These are phyloP conservation scores for Amblyraja radiata DNA, from an alignment of 2,797 vertebrate species.

Conservation along the genomic window DNA sequence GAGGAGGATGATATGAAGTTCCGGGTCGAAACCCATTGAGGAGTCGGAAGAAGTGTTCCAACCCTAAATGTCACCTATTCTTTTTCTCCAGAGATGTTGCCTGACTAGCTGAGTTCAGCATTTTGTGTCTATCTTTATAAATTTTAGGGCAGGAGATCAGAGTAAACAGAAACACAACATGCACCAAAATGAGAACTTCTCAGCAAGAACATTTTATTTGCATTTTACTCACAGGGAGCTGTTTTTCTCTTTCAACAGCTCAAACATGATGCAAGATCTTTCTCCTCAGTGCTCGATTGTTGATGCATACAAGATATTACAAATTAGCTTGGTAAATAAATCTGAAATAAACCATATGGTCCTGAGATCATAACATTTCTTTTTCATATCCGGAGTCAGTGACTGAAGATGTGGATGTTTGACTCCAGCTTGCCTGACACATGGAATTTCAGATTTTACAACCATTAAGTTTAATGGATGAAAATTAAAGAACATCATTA, in stretches of 20 bases:
- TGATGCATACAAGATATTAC: neutral
- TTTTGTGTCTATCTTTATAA: too few species aligned
- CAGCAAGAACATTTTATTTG: neutral
- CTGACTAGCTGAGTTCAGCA: too few species aligned
- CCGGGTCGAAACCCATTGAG: too few species aligned
- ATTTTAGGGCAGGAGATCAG: too few species aligned
- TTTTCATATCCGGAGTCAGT: neutral
- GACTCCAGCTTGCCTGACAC: neutral
- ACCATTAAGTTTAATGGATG: neutral
- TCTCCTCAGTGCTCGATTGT: neutral
- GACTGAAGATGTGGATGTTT: neutral
- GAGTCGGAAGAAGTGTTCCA: too few species aligned
- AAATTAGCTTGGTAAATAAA: neutral
- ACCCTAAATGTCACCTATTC: too few species aligned
- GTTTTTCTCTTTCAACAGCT: neutral
- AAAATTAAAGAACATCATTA: neutral
- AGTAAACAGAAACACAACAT: too few species aligned
- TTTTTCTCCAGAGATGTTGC: too few species aligned
- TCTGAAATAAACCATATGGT: neutral
- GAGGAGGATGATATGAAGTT: too few species aligned
- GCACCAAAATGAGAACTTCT: too few species aligned
- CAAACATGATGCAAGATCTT: neutral
- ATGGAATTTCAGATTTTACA: neutral
- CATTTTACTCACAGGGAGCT: conserved; percentile 23
- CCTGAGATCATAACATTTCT: neutral